Base-by-base conservation (phyloP, 1,140 invertebrate species). In the Amphibalanus amphitrite region DNA sequence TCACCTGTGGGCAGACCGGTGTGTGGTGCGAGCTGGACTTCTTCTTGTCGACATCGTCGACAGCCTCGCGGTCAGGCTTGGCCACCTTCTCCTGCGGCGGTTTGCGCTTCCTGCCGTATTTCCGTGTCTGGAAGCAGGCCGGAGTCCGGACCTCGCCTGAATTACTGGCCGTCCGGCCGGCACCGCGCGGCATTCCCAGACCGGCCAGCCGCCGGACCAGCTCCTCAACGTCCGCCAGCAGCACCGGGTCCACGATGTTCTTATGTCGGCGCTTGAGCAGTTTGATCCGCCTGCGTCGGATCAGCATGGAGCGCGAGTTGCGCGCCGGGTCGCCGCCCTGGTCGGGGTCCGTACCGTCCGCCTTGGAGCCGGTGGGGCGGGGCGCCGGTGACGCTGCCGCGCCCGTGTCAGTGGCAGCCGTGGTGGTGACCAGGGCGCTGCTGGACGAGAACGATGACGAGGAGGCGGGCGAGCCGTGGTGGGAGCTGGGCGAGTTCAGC, bases 161-260 rank as follows among this genome's bases (percentile, higher is more conserved):
- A n/a, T n/a, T n/a, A 20, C 47, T 13, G 47, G 47, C 47, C 47
- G 47, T 8, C 47, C 47, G 47, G 47, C 47, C 47, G 6, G 47
- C 10, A 20, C 47, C 47, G 20, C 47, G 47, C 47, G 47, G 6
- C 10, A 59, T 59, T 1, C 10, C 47, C 23, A 59, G 17, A 59
- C 47, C 23, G 47, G 10, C 13, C 6, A 59, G 17, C 47, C 17
- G 6, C 47, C 20, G 47, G 1, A 59, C 85, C 0, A 95, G 78
- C 75, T 86, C 88, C 71, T 94, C 91, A 72, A 95, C 83, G 76
- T 94, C 90, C 69, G 88, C 85, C 69, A 86, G 82, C 72, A 94
- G 88, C 75, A 88, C 88, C 17, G 90, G 90, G 82, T 95, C 90
- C 26, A 89, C 82, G 28, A 83, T 81, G 69, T 85, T 84, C 72